Evolutionary conservation across 2,797 vertebrate genomes (phyloP).

Genomic region (Phataginus tetradactyla): DNA sequence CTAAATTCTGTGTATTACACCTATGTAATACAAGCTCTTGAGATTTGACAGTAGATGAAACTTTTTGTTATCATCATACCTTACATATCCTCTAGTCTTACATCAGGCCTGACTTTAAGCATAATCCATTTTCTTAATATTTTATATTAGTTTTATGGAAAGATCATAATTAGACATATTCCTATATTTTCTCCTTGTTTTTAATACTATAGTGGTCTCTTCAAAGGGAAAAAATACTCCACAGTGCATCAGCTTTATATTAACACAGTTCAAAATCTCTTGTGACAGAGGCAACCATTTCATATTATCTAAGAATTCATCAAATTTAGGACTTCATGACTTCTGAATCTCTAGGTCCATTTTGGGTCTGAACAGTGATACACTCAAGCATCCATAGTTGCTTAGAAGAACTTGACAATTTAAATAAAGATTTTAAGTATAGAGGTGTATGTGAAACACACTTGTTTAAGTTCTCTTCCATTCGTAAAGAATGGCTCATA

Average conservation of each 20-base stretch:
- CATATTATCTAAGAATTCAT: not conserved
- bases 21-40: not conserved
- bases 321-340: not conserved
- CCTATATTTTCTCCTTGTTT: not conserved
- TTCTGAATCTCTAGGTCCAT: not conserved
- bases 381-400: not conserved
- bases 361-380: not conserved
- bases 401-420: not conserved
- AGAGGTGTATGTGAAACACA: not conserved
- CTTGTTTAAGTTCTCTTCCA: not conserved
- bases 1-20: not conserved
- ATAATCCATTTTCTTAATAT: not conserved
- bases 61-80: not conserved
- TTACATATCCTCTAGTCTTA: not conserved
- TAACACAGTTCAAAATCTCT: not conserved
- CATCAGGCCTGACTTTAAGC: not conserved
- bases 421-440: not conserved
- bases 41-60: not conserved
- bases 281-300: not conserved
- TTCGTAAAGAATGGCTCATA: not conserved
- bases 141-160: not conserved
- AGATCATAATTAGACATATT: not conserved
- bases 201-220: not conserved
- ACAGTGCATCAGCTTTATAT: not conserved
- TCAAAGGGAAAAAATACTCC: not conserved